Evolutionary conservation across 2,113 vertebrate genomes (phyloP), one percentile per base, ranked within the genome.

Genomic region (Python bivittatus): DNA sequence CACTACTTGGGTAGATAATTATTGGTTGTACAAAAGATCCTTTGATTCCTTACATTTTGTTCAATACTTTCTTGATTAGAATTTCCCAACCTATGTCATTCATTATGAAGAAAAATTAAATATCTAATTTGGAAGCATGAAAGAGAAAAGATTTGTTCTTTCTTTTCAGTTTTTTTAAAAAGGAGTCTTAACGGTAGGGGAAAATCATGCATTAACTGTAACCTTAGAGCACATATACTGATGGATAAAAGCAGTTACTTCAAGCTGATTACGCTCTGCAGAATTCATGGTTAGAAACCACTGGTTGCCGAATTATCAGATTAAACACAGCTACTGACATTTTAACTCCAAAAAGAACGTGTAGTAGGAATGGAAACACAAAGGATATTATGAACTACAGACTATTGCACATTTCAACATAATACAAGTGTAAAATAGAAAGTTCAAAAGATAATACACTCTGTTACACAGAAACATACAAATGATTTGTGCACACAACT

Each of bases 331-430:
- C 93, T 96, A 96, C 94, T 90, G 95, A 94, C 89, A 96, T 64
- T 92, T 87, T 93, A 93, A 96, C 64, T 88, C 38, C 53, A 94
- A 96, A 93, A 93, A 95, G 94, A 98, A 96, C 87, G 91, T 89
- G 92, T 96, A 92, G 95, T 96, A 96, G 93, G 96, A 95, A 96
- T 96, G 96, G 92, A 96, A 98, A 97, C 96, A 97, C 95, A 97
- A 98, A 98, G 98, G 97, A 95, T 97, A 97, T 97, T 97, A 98
- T 98, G 97, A 98, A 98, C 98, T 99, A 99, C 68, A 98, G 98
- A 98, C 99, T 99, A 99, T 99, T 99, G 99, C 99, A 99, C 99
- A 97, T 98, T 98, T 98, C 98, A 98, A 98, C 97, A 98, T 98
- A 97, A 98, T 97, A 98, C 97, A 97, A 98, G 97, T 92, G 87